Evolutionary conservation across 1,140 invertebrate species (phyloP).

Genomic region (Tribolium madens): DNA sequence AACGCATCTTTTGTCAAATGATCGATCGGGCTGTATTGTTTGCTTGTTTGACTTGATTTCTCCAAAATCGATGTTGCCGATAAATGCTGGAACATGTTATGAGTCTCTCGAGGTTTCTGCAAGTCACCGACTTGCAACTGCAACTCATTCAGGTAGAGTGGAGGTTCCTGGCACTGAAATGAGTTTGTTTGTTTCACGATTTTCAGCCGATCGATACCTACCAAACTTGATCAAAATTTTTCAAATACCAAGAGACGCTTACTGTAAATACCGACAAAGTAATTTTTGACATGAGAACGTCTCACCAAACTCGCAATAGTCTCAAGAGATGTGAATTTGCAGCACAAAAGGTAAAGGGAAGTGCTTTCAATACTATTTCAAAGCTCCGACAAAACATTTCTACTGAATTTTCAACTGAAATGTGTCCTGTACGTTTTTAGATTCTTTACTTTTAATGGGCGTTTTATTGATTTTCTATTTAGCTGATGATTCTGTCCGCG

Average conservation of each 20-base stretch:
- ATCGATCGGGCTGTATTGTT: slow-evolving; percentile 33
- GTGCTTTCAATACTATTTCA: neutral
- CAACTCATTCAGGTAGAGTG: slow-evolving; percentile 45
- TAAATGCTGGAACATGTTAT: slow-evolving; percentile 39
- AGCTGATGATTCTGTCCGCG: neutral
- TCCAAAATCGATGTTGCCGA: slow-evolving; percentile 30
- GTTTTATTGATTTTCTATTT: neutral
- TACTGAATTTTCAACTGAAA: neutral
- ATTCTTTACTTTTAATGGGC: neutral
- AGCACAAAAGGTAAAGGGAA: neutral
- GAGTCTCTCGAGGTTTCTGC: slow-evolving; percentile 45
- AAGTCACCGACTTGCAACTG: slow-evolving; percentile 49
- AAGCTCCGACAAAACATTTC: neutral
- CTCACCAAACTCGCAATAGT: neutral
- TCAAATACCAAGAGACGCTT: slow-evolving; percentile 10
- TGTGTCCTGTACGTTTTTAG: neutral
- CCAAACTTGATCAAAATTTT: slow-evolving; percentile 10
- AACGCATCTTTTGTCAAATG: slow-evolving; percentile 27
- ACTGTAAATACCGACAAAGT: slow-evolving; percentile 1
- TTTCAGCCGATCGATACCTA: neutral
- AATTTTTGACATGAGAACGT: slow-evolving; percentile 22
- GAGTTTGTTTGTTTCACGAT: neutral
- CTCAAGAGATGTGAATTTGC: neutral
- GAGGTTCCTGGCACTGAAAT: slow-evolving; percentile 40
- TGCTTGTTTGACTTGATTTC: slow-evolving; percentile 24